A percentile compares a stretch with the other conserved stretches of the same genome.
Conservation (phyloP, 2,888 invertebrate species). For the Lycaena phlaeas region DNA sequence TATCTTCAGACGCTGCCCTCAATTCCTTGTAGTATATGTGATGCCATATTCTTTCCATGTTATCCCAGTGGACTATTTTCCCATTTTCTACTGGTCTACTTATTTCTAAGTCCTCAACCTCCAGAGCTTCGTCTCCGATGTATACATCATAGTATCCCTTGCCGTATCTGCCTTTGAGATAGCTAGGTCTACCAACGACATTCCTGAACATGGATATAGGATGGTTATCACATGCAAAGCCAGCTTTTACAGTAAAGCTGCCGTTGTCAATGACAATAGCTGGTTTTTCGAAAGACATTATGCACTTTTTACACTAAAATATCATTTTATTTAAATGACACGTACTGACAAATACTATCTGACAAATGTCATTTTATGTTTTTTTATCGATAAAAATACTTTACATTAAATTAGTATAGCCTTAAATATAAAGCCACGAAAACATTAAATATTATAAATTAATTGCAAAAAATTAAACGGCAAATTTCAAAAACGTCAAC, state of each 20-base stretch:
- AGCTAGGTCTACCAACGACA: conserved; percentile 45
- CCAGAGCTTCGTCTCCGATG: conserved; percentile 42
- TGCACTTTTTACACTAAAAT: not conserved
- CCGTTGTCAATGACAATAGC: conserved; percentile 52
- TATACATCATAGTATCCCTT: conserved; percentile 42
- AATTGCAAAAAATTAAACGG: too few species aligned
- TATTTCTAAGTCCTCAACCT: conserved; percentile 33
- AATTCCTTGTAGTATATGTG: conserved; percentile 48
- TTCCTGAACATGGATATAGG: conserved; percentile 52
- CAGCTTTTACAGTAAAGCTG: conserved; percentile 47
- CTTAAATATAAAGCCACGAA: too few species aligned
- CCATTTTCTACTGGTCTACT: conserved; percentile 37
- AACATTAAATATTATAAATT: too few species aligned
- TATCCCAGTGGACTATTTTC: conserved; percentile 49
- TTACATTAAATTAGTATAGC: too few species aligned
- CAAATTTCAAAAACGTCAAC: too few species aligned
- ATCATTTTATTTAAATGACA: too few species aligned
- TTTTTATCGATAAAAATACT: too few species aligned
- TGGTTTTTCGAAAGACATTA: conserved; percentile 48
- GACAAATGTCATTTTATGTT: too few species aligned
- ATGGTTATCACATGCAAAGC: conserved; percentile 58
- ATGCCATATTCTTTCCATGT: conserved; percentile 58
- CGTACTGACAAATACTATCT: too few species aligned
- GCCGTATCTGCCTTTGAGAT: conserved; percentile 40
- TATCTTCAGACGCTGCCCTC: conserved; percentile 53